Base-by-base conservation (phyloP, 2,113 vertebrate genomes). In the Cepphus grylle region DNA sequence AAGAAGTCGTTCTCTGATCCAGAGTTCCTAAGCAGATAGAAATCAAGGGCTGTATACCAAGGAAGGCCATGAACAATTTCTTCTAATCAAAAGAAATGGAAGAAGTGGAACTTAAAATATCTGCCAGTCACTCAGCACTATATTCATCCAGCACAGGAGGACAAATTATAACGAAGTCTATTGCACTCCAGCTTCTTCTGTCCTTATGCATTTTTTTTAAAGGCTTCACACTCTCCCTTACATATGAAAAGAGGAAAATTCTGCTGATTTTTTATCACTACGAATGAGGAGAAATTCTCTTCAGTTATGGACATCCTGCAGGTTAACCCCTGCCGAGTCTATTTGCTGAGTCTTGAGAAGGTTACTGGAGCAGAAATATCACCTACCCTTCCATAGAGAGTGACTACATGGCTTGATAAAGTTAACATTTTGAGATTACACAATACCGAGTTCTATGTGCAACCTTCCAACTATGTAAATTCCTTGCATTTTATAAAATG, bases 361-460 rank as follows among this genome's bases (percentile, higher is more conserved):
- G 74, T 76, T 93, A 93, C 45, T 90, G 90, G 82, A 93, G 86
- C 61, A 91, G 95, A 95, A 97, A 95, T 77, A 94, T 95, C 74
- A 90, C 81, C 69, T 79, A 47, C 26, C 63, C 29, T 82, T 92
- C 70, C 67, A 63, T 70, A 69, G 18, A 94, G 81, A 94, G 70
- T 79, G 73, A 93, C 81, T 92, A 77, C 73, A 80, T 29, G 53
- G 52, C 66, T 95, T 81, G 89, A 91, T 93, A 96, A 97, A 91
- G 94, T 94, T 91, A 95, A 85, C 70, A 80, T 94, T 96, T 85
- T 61, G 81, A 88, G 91, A 94, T 94, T 93, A 95, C 70, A 79
- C 43, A 82, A 91, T 79, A 80, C 17, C 70, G 86, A 89, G 53
- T 87, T 93, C 73, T 70, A 49, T n/a, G 38, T 58, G 40, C 81